A percentile compares a stretch with the other conserved stretches of the same genome.
phyloP scores from a whole-genome alignment of 2,797 vertebrate species.

The Cossypha dichroa region DNA sequence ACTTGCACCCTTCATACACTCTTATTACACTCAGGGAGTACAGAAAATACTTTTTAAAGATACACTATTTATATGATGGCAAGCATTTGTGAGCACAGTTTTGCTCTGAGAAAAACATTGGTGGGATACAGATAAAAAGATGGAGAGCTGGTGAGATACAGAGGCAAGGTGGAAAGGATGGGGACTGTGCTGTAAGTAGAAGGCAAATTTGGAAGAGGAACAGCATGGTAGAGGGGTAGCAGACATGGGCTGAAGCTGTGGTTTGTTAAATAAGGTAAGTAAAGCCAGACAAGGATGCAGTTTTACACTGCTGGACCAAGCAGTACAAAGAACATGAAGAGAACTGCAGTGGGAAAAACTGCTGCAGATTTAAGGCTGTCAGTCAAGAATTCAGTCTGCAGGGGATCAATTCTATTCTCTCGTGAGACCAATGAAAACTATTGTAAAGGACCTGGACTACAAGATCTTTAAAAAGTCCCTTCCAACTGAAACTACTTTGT shows the following conservation, averaged over 20 bases:
- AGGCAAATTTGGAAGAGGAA: background rate
- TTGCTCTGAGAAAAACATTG: background rate
- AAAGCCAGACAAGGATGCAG: background rate
- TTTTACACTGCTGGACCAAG: background rate
- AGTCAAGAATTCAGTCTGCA: accelerated
- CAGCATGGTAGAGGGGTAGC: background rate
- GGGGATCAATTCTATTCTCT: background rate
- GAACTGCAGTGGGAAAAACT: background rate
- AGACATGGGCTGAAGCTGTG: background rate
- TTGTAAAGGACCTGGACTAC: background rate
- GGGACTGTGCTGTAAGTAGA: background rate
- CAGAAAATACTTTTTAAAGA: background rate
- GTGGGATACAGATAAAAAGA: background rate
- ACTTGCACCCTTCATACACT: background rate
- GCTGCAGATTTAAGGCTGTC: background rate
- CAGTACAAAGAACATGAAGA: background rate
- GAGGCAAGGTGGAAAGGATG: background rate
- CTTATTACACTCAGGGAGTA: accelerated
- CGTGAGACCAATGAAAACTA: background rate
- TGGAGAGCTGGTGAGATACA: background rate
- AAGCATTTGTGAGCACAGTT: background rate
- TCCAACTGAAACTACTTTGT: background rate
- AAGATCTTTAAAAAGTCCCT: background rate
- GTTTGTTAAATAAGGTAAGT: background rate
- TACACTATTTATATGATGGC: background rate